Evolutionary conservation across 2,797 vertebrate species (phyloP).

Genomic region (Acestrorhynchus altus): DNA sequence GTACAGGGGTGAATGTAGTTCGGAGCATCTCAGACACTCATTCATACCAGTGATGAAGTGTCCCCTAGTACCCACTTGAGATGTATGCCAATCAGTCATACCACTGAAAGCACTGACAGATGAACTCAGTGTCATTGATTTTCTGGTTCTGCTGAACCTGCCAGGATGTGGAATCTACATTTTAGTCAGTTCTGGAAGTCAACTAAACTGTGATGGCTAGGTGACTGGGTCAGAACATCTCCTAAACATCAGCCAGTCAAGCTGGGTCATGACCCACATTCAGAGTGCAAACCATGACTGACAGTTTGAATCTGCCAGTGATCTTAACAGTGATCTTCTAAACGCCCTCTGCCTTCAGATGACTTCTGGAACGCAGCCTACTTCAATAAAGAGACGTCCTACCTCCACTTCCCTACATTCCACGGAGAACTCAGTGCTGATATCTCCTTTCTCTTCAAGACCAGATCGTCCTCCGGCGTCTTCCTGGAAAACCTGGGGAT

Average conservation of each 20-base stretch:
- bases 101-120: too few species aligned
- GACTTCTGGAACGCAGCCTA: conserved; percentile 93
- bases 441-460: conserved; percentile 95
- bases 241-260: not conserved
- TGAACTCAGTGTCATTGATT: too few species aligned
- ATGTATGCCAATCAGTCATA: too few species aligned
- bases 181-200: too few species aligned
- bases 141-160: too few species aligned
- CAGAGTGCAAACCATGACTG: not conserved
- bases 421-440: conserved; percentile 92
- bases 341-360: conserved; percentile 62
- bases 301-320: not conserved
- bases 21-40: too few species aligned
- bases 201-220: too few species aligned
- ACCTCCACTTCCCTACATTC: conserved; percentile 95
- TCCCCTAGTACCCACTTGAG: too few species aligned
- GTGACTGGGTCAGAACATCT: not conserved
- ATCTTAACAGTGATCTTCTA: not conserved
- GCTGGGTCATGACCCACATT: not conserved
- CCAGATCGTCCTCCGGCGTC: conserved; percentile 87
- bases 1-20: too few species aligned
- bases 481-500: conserved; percentile 96
- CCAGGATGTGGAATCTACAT: too few species aligned
- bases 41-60: too few species aligned
- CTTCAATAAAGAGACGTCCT: conserved; percentile 90